phyloP scores from a whole-genome alignment of 2,113 vertebrate genomes.

The Callipepla californica region DNA sequence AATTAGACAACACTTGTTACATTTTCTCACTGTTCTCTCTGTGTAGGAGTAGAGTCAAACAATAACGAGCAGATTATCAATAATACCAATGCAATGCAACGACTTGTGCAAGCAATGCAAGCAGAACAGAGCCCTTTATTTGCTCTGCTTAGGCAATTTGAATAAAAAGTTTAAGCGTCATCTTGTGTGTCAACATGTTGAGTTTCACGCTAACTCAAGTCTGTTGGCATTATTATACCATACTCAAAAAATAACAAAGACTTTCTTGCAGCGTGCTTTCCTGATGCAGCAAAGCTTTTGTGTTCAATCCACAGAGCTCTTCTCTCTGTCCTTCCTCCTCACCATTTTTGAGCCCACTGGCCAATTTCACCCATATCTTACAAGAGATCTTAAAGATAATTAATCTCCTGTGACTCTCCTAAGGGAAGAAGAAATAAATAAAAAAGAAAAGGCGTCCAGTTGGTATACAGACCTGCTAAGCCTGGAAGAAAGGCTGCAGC shows the following conservation, averaged over 20 bases:
- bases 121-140: slow-evolving; percentile 1
- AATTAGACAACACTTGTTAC: not conserved
- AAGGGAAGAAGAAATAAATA: not conserved
- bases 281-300: not conserved
- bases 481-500: slow-evolving; percentile 51
- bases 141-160: slow-evolving; percentile 25
- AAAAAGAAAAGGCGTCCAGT: slow-evolving; percentile 28
- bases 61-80: not conserved
- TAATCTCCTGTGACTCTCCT: slow-evolving; percentile 29
- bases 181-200: slow-evolving; percentile 33
- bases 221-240: not conserved
- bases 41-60: not conserved
- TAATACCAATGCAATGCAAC: not conserved
- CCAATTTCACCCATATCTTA: slow-evolving; percentile 33
- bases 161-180: slow-evolving; percentile 35
- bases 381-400: slow-evolving; percentile 49
- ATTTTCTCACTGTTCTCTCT: not conserved
- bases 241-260: not conserved
- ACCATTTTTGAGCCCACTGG: not conserved
- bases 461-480: slow-evolving; percentile 26
- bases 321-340: not conserved
- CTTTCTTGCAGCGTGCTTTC: not conserved
- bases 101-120: not conserved
- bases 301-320: not conserved
- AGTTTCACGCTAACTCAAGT: not conserved